Base-by-base conservation (phyloP, 2,113 vertebrate species). In the Todiramphus chloris region DNA sequence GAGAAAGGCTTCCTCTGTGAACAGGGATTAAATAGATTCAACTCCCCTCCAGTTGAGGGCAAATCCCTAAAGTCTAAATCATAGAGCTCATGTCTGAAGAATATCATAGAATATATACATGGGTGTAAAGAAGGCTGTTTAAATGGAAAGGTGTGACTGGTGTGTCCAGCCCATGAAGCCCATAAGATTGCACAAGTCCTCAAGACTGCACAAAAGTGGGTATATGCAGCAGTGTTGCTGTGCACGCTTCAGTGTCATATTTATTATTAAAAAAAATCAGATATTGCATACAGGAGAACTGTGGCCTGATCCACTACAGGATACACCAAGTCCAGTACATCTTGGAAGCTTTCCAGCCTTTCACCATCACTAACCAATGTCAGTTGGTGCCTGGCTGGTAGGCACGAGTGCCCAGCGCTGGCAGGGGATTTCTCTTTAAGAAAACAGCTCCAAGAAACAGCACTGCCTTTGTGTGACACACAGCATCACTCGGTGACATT, bases 11-110 rank as follows among this genome's bases (percentile, higher is more conserved):
- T 89, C 41, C 33, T 66, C 41, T 46, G 19, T 48, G 48, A 91
- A 12, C 21, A 64, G 44, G 2, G 15, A 51, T 80, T 80, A 67
- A 59, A 63, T 5, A 63, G 48, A 60, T 23, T 69, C 50, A 77
- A 4, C 3, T 83, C 14, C 1, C 0, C 24, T 43, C 14, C 5
- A 1, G 20, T 24, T 62, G 64, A 95, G 9, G 11, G 1, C 27
- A 93, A 62, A 13, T 37, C 73, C 66, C 28, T 28, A 33, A 73
- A 53, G 27, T 53, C 13, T 90, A 51, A 48, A 31, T 33, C 8
- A 1, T 21, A 58, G 24, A 78, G 16, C 9, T 81, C 21, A 10
- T 77, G 51, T 48, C 44, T 43, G 35, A 84, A 91, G 25, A 27
- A 10, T 43, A 17, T 31, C 5, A 30, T 11, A 35, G 51, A 43